A percentile compares a stretch with the other conserved stretches of the same genome.
phyloP scores from a whole-genome alignment of 2,888 invertebrate species.

The Mesochorus sp. region DNA sequence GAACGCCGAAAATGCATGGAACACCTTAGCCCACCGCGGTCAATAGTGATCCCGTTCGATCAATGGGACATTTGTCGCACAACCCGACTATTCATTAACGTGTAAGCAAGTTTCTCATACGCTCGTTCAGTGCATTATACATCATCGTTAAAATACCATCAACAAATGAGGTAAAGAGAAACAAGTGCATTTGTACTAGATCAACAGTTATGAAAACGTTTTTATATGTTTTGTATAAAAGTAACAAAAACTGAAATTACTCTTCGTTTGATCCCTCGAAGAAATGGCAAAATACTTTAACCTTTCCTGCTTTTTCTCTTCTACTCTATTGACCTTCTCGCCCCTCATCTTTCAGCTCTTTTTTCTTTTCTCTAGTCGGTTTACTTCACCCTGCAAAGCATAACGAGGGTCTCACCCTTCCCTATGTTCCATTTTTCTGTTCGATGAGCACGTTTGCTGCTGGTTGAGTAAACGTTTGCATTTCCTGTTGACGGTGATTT shows the following conservation, averaged over 20 bases:
- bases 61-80: slow-evolving; percentile 69
- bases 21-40: slow-evolving; percentile 45
- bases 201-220: not conserved
- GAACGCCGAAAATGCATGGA: slow-evolving; percentile 74
- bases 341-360: slow-evolving; percentile 39
- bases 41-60: slow-evolving; percentile 41
- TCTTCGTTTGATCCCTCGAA: slow-evolving; percentile 47
- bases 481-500: slow-evolving; percentile 40
- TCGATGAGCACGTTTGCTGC: slow-evolving; percentile 59
- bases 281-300: slow-evolving; percentile 43
- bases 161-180: too few species aligned
- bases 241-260: slow-evolving; percentile 32
- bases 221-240: slow-evolving; percentile 1
- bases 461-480: slow-evolving; percentile 65
- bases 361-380: slow-evolving; percentile 19
- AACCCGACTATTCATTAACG: slow-evolving; percentile 77
- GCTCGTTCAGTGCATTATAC: too few species aligned
- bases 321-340: slow-evolving; percentile 32
- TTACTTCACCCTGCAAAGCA: slow-evolving; percentile 23
- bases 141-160: too few species aligned
- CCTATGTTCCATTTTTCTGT: slow-evolving; percentile 44
- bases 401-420: slow-evolving; percentile 45
- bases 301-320: slow-evolving; percentile 54
- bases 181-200: too few species aligned
- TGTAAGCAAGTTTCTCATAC: slow-evolving; percentile 68